Conservation (phyloP, 1,140 invertebrate species). For the Heliconius hewitsoni region DNA sequence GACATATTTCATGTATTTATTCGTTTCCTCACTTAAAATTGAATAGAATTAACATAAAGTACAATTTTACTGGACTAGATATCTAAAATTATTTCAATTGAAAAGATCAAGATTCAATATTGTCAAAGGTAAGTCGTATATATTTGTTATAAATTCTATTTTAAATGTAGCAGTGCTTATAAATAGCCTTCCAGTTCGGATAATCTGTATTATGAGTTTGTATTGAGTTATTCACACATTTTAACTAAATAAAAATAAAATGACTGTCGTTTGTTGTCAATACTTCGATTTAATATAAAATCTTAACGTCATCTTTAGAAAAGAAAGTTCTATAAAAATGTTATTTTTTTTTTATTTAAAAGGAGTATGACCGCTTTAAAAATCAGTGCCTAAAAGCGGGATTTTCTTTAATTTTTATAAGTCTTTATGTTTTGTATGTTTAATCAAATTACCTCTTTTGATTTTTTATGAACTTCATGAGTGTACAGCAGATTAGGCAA, state of each 20-base stretch:
- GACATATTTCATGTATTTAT: slow-evolving; percentile 18
- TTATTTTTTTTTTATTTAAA: no score
- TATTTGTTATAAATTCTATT: slow-evolving; percentile 8
- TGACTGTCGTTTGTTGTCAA: neutral
- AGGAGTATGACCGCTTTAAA: no score
- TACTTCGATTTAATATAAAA: no score
- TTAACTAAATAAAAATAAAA: neutral
- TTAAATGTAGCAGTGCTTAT: neutral
- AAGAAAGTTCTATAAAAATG: no score
- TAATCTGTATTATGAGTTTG: neutral
- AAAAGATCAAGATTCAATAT: slow-evolving; percentile 7
- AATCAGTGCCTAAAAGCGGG: no score
- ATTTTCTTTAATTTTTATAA: no score
- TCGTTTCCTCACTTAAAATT: slow-evolving; percentile 17
- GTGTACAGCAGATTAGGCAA: no score
- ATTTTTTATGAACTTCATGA: no score
- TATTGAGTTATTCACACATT: neutral
- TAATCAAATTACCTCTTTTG: no score
- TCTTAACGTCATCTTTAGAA: no score
- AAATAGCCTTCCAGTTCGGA: neutral
- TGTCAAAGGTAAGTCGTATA: slow-evolving; percentile 10
- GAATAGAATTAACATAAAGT: slow-evolving; percentile 7
- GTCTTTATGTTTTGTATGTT: no score
- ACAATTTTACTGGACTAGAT: slow-evolving; percentile 1
- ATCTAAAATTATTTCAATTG: slow-evolving; percentile 23